phyloP scores from a whole-genome alignment of 2,113 vertebrate species.

The Sclerurus mexicanus region DNA sequence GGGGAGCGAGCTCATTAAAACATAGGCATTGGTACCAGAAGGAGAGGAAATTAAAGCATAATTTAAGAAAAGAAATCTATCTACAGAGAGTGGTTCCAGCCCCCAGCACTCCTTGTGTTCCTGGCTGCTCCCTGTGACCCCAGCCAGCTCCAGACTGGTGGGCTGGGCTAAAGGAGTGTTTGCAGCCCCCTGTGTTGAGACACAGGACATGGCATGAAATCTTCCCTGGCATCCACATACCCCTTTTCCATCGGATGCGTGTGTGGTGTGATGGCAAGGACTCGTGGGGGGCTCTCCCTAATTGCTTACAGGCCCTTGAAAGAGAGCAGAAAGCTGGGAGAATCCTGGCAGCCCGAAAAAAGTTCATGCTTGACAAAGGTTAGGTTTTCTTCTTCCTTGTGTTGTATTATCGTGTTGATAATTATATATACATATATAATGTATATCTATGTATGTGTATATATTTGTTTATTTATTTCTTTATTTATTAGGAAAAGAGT shows the following conservation, averaged over 20 bases:
- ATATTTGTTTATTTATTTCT: too few species aligned
- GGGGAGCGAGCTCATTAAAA: slow-evolving; percentile 59
- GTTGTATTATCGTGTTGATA: background rate
- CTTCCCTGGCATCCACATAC: fast-evolving
- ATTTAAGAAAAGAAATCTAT: slow-evolving; percentile 40
- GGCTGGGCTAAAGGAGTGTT: background rate
- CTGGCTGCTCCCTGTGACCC: background rate
- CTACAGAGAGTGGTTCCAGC: background rate
- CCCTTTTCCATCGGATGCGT: fast-evolving
- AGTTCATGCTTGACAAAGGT: fast-evolving
- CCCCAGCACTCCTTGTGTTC: background rate
- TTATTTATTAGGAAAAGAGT: background rate
- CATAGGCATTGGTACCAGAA: slow-evolving; percentile 43
- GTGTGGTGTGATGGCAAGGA: fast-evolving
- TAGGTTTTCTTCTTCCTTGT: background rate
- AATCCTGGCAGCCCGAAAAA: background rate
- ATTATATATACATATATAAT: background rate
- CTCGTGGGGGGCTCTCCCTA: fast-evolving
- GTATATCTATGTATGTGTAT: too few species aligned
- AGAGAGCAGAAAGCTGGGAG: background rate
- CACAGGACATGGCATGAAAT: fast-evolving
- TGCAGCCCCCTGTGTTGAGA: background rate
- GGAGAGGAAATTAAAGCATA: slow-evolving; percentile 63
- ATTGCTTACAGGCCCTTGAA: fast-evolving
- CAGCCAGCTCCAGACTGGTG: background rate